These are phyloP conservation scores for Nixonia krombeini DNA, from an alignment of 1,140 invertebrate genomes.

Conservation along the genomic window DNA sequence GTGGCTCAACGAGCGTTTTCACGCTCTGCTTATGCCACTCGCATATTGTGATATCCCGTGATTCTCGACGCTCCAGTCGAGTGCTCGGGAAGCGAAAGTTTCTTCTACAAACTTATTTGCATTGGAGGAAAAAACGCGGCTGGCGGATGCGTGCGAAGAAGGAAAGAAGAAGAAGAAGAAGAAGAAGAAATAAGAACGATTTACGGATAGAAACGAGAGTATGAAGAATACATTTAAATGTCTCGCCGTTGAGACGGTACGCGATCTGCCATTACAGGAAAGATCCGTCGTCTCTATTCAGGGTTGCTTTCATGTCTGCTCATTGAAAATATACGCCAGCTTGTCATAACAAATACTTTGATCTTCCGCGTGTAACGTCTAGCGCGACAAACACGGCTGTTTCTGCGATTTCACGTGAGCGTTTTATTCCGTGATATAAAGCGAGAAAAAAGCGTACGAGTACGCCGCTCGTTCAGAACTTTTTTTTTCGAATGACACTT, in stretches of 20 bases:
- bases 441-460: not conserved
- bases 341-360: too few relatives aligned
- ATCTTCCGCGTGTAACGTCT: too few relatives aligned
- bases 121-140: constrained; percentile 8
- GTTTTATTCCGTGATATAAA: not conserved
- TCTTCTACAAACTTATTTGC: constrained; percentile 30
- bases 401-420: too few relatives aligned
- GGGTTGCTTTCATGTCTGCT: not conserved
- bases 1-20: constrained; percentile 29
- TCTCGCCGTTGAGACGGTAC: constrained; percentile 1
- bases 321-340: too few relatives aligned
- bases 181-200: not conserved
- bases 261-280: not conserved
- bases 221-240: constrained; percentile 10
- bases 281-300: too few relatives aligned
- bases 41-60: constrained; percentile 38
- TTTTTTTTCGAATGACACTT: too few relatives aligned
- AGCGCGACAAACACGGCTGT: too few relatives aligned
- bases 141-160: constrained; percentile 2
- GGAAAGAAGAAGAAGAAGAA: constrained; percentile 2
- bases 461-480: too few relatives aligned
- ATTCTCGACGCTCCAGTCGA: constrained; percentile 12
- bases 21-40: constrained; percentile 38
- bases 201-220: not conserved
- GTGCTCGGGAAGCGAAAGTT: constrained; percentile 19